A percentile compares a stretch with the other conserved stretches of the same genome.
These are phyloP conservation scores for Serilophus lunatus DNA, from an alignment of 2,113 vertebrate genomes.

Conservation along the genomic window DNA sequence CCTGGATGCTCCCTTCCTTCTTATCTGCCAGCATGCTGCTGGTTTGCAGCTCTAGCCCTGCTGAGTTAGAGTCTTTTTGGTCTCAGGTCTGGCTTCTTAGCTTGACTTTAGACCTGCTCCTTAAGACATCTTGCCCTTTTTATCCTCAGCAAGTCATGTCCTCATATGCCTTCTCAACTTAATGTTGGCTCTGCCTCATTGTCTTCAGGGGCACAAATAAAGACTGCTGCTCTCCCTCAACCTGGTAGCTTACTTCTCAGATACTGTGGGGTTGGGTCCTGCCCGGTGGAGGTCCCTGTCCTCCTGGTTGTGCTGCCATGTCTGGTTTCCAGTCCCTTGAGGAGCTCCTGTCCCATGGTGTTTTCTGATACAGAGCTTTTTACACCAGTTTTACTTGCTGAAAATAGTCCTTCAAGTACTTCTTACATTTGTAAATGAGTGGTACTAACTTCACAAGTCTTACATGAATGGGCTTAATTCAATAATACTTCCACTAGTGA, in stretches of 20 bases:
- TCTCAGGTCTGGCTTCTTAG: fast-evolving
- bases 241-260: not conserved
- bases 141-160: fast-evolving
- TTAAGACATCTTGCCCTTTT: fast-evolving
- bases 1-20: fast-evolving
- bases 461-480: not conserved
- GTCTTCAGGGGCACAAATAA: fast-evolving
- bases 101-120: fast-evolving
- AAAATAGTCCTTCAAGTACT: not conserved
- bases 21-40: fast-evolving
- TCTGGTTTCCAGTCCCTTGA: not conserved
- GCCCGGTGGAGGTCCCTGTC: not conserved
- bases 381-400: not conserved
- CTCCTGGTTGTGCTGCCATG: not conserved
- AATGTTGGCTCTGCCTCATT: fast-evolving
- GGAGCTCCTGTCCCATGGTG: not conserved
- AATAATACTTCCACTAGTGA: not conserved
- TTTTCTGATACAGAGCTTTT: not conserved
- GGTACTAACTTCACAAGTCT: not conserved
- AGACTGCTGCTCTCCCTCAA: fast-evolving
- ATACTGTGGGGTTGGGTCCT: fast-evolving
- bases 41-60: fast-evolving
- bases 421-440: fast-evolving
- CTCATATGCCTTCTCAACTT: fast-evolving
- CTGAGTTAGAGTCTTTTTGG: fast-evolving